These are phyloP conservation scores for Theonella swinhoei DNA, from an alignment of 37 sponge, comb jelly and placozoan genomes.

Conservation along the genomic window DNA sequence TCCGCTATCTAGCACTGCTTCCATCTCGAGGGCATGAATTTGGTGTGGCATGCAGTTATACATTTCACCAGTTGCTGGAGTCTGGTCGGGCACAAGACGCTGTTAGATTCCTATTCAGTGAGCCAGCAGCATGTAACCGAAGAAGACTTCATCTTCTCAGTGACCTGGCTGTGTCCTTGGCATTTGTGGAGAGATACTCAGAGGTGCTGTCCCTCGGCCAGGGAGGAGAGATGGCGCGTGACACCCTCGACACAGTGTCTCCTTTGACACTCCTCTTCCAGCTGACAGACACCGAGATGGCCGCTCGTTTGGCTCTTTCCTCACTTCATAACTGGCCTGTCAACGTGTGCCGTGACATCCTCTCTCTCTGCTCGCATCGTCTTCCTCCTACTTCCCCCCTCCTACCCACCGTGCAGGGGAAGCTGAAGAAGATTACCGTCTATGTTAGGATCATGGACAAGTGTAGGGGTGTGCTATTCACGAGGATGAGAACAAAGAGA, in stretches of 20 bases:
- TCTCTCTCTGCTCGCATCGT: conserved; percentile 46
- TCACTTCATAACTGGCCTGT: conserved; percentile 66
- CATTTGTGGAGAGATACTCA: conserved; percentile 19
- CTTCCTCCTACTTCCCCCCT: conserved; percentile 47
- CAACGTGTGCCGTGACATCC: conserved; percentile 31
- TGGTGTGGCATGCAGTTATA: conserved; percentile 38
- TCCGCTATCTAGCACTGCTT: conserved; percentile 34
- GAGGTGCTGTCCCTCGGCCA: conserved; percentile 5
- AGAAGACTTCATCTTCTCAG: neutral
- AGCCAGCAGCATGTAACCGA: conserved; percentile 26
- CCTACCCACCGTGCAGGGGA: conserved; percentile 1
- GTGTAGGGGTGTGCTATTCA: conserved; percentile 9
- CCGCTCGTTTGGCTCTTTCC: conserved; percentile 51
- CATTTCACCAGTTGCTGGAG: conserved; percentile 28
- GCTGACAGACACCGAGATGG: conserved; percentile 40
- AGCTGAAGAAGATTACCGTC: conserved; percentile 53
- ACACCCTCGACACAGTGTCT: neutral
- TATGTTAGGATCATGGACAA: conserved; percentile 47
- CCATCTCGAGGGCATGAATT: conserved; percentile 19
- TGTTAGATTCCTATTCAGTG: conserved; percentile 25
- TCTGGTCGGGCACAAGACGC: conserved; percentile 11
- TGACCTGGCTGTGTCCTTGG: conserved; percentile 21
- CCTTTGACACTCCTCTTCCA: conserved; percentile 44
- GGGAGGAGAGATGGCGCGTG: neutral
- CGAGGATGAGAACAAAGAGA: neutral